Base-by-base conservation (phyloP, 2,113 vertebrate genomes). In the Chionodraco myersi region DNA sequence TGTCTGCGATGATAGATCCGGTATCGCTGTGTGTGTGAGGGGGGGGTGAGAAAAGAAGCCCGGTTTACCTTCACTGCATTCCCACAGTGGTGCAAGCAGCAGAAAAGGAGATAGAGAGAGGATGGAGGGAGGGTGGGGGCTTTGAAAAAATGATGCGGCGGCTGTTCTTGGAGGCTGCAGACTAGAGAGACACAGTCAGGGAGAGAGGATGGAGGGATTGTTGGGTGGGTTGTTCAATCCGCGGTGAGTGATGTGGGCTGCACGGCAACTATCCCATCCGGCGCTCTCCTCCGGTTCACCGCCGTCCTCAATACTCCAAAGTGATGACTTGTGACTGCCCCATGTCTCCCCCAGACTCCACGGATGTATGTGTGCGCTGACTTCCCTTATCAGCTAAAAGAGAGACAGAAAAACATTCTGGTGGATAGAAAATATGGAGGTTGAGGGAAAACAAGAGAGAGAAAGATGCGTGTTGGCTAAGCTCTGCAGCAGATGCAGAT, bases 91-190 rank as follows among this genome's bases (percentile, higher is more conserved):
- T 90, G 93, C 88, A 91, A 78, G 84, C 87, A 87, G 86, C 89
- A 91, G 87, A 90, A 80, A 73, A 75, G 75, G 85, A 91, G 86
- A 91, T 53, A 74, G 89, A 89, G 89, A 92, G 74, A 84, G 80
- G 77, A 58, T 56, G 69, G 53, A 61, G 68, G 66, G 66, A 13
- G 21, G 52, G 16, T 69, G 78, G 68, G 86, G 57, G 88, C 84
- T 70, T 92, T 87, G 92, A 94, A 93, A 85, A 92, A 94, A 90
- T 92, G 93, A 95, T 95, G 94, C 93, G 90, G 93, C 93, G 93
- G 93, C 92, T 94, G 93, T 93, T 94, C 93, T 93, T 92, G 90
- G 91, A 94, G 93, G 88, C 93, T 94, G 93, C 93, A 92, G 92
- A 94, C 90, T 86, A 76, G 82, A 21, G 90, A 88, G 90, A 87